Base-by-base conservation (phyloP, 2,113 vertebrate genomes). In the Pelecanus crispus region DNA sequence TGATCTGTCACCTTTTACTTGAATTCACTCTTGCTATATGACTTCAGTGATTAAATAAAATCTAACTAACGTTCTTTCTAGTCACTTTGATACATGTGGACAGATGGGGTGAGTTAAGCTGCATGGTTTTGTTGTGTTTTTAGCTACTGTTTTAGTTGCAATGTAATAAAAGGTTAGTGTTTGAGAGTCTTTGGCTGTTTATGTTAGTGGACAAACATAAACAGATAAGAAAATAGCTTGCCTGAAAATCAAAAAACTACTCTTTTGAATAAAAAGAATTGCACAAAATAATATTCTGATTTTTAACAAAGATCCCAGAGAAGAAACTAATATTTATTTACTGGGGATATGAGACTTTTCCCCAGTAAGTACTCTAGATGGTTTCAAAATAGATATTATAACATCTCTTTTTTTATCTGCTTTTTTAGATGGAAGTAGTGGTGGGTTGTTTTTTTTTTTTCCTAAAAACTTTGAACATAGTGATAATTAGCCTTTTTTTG, bases 21-120 rank as follows among this genome's bases (percentile, higher is more conserved):
- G n/a, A 82, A 81, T 90, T 90, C 56, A 38, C 38, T 92, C 29
- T 55, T 73, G 17, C 55, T 92, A 0, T 71, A 29, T 67, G 38
- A 87, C 61, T 91, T 89, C 34, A 81, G 17, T 80, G 75, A 86
- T 94, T 77, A 88, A 94, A 87, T 70, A 80, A 90, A 88, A 88
- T 90, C 52, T 58, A 88, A 73, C 40, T 80, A 65, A 75, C 47
- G 28, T 93, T 93, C 68, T 75, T 93, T 92, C 63, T 81, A 84
- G 90, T 47, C 26, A 25, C 40, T 94, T 66, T 92, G 80, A 81
- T 94, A 70, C 72, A 17, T 81, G 21, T 78, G 82, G 63, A 78
- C 88, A 78, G 38, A 55, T 83, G 72, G 34, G n/a, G 47, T 92
- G 62, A 95, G 72, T 92, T 92, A 74, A 84, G 26, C 58, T 88